These are phyloP conservation scores for Aphidius ervi DNA, from an alignment of 1,140 invertebrate genomes.

Conservation along the genomic window DNA sequence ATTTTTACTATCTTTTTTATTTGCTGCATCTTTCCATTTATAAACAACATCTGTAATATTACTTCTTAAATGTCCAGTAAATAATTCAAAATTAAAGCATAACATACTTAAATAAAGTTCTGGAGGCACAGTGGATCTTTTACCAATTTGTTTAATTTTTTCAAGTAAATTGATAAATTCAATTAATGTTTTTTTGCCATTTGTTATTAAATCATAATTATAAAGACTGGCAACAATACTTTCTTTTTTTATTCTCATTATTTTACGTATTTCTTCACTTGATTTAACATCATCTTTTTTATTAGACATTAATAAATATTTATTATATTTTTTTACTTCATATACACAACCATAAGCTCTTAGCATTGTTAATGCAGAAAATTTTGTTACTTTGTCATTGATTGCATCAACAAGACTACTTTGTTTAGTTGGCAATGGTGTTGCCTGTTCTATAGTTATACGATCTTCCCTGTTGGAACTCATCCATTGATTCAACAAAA, in stretches of 20 bases:
- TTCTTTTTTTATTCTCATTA: neutral
- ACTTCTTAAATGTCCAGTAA: neutral
- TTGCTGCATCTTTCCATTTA: neutral
- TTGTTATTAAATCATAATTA: slow-evolving; percentile 5
- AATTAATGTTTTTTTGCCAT: neutral
- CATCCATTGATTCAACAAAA: slow-evolving; percentile 1
- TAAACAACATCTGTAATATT: neutral
- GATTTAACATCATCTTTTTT: neutral
- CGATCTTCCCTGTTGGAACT: neutral
- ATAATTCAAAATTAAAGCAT: slow-evolving; percentile 14
- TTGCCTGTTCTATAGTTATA: neutral
- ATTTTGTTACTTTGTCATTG: neutral
- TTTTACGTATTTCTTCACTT: neutral
- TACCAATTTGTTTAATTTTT: neutral
- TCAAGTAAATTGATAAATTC: neutral
- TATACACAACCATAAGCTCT: too few species aligned
- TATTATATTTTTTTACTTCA: neutral
- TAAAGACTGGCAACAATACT: neutral
- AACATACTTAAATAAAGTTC: neutral
- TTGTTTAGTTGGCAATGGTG: neutral
- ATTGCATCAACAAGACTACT: neutral
- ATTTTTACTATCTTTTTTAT: too few species aligned
- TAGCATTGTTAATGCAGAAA: too few species aligned
- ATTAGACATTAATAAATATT: neutral
- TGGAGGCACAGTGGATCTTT: neutral